Conservation (phyloP, 2,888 invertebrate species). For the Eupithecia dodoneata region DNA sequence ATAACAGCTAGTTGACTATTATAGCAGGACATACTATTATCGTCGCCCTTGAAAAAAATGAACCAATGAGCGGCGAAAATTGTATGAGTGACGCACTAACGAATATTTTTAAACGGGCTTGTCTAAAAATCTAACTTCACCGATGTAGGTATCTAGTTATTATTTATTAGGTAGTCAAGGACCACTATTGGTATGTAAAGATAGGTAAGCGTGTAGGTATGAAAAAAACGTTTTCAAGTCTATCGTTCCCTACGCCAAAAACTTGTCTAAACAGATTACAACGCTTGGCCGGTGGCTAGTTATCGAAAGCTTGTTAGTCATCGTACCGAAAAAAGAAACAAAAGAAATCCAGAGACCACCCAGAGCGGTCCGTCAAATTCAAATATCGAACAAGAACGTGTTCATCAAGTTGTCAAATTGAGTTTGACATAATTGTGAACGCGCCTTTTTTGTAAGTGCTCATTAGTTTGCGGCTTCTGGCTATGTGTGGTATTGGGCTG, state of each 20-base stretch:
- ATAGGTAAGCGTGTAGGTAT: too few species aligned
- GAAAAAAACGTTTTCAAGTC: neutral
- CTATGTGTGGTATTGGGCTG: conserved; percentile 46
- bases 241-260: conserved; percentile 30
- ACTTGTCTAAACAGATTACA: conserved; percentile 67
- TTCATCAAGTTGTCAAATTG: conserved; percentile 83
- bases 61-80: neutral
- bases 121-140: neutral
- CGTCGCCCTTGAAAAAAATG: neutral
- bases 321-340: conserved; percentile 66
- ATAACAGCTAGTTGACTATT: too few species aligned
- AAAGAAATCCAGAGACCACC: conserved; percentile 76
- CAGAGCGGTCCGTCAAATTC: conserved; percentile 75
- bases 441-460: conserved; percentile 63
- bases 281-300: conserved; percentile 76
- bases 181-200: neutral
- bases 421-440: conserved; percentile 81
- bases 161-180: neutral
- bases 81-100: neutral
- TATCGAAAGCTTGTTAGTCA: conserved; percentile 78
- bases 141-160: neutral
- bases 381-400: conserved; percentile 74
- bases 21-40: neutral
- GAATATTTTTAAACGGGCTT: neutral
- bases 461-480: conserved; percentile 60